Base-by-base conservation (phyloP, 2,888 invertebrate species). In the Sturmia bella region DNA sequence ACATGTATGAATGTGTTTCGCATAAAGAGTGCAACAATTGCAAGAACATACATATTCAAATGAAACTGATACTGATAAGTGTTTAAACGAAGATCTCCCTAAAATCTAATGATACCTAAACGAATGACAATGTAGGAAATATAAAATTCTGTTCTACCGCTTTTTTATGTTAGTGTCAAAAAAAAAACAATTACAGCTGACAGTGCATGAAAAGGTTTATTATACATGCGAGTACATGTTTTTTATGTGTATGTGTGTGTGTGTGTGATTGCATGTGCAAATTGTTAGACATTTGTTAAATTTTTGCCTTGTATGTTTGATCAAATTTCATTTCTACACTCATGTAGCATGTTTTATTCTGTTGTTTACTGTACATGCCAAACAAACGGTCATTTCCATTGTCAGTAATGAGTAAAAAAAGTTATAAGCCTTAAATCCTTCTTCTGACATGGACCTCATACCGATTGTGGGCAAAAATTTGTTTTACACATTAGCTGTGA, bases 141-240 rank as follows among this genome's bases (percentile, higher is more conserved):
- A 41, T 43, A 41, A 68, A 68, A 56, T 57, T 32, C 19, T 56
- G 5, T 7, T 32, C 5, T 69, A 56, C 12, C 56, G 11, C 3
- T 39, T 37, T 6, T 5, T 41, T n/a, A 3, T 41, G 13, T 6
- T 12, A 17, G 5, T 27, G 48, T 48, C 9, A 13, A 3, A 63
- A 3, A 32, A n/a, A n/a, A n/a, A n/a, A n/a, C n/a, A n/a, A 19
- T 64, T 64, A 3, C 50, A 37, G n/a, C 63, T 64, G 63, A 48
- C 48, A 27, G 37, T 37, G 48, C 63, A 48, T 64, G 39, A 50
- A 50, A 50, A 27, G 27, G 27, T 27, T 27, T 6, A 6, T 27
- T 9, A 32, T 32, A 32, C 9, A 12, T n/a, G n/a, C 24, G 41
- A 12, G n/a, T 64, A 11, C 19, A 7, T 37, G 19, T 11, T 1